Evolutionary conservation across 2,888 invertebrate genomes (phyloP).

Genomic region (Macaria liturata): DNA sequence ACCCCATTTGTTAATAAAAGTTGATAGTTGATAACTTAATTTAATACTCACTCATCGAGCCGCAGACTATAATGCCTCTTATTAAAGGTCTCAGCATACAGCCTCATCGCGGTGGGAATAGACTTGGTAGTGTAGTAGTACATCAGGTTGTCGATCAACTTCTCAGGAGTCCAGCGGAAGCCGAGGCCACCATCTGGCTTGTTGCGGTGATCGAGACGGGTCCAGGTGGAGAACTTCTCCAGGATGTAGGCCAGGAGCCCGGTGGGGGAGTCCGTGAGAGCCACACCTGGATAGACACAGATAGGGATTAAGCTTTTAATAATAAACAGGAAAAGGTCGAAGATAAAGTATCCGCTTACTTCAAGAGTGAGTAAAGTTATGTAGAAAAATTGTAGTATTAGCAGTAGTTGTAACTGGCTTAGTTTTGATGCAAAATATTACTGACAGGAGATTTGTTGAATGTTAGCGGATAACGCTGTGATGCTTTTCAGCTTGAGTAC

Average conservation of each 20-base stretch:
- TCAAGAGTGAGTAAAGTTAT: too few species aligned
- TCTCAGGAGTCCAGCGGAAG: conserved; percentile 85
- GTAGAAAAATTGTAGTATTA: too few species aligned
- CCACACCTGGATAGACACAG: conserved; percentile 77
- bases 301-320: too few species aligned
- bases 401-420: too few species aligned
- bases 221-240: conserved; percentile 93
- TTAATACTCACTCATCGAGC: conserved; percentile 69
- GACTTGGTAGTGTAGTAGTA: conserved; percentile 90
- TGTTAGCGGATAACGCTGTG: too few species aligned
- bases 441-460: too few species aligned
- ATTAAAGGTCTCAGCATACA: conserved; percentile 87
- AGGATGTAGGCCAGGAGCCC: conserved; percentile 92
- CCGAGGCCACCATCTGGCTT: conserved; percentile 87
- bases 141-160: conserved; percentile 92
- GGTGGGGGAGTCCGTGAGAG: conserved; percentile 88
- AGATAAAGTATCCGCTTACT: too few species aligned
- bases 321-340: too few species aligned
- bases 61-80: conserved; percentile 44
- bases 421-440: too few species aligned
- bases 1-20: too few species aligned
- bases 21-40: background rate
- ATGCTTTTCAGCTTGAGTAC: too few species aligned
- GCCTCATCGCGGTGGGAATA: conserved; percentile 88
- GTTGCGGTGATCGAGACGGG: conserved; percentile 64